A percentile compares a stretch with the other conserved stretches of the same genome.
Evolutionary conservation across 2,113 vertebrate species (phyloP).

Genomic region (Elephantulus edwardii): DNA sequence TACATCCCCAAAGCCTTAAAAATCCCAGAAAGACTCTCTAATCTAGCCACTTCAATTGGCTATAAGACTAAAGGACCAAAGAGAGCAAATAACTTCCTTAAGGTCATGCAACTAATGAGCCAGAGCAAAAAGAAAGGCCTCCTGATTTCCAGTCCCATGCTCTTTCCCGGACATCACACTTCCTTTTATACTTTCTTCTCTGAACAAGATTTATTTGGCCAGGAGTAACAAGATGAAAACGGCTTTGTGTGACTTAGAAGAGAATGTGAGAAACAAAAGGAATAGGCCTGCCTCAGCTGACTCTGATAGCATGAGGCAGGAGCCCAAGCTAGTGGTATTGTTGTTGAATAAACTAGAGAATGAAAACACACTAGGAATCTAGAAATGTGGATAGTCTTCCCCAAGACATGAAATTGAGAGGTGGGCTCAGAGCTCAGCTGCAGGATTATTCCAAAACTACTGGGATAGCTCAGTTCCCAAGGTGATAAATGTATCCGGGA

Average conservation of each 20-base stretch:
- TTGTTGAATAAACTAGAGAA: conserved; percentile 2
- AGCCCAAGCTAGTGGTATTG: background rate
- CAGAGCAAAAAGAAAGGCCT: conserved; percentile 53
- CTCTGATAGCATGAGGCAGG: conserved; percentile 21
- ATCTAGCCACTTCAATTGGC: background rate
- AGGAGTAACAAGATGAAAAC: conserved; percentile 24
- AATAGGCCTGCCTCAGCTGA: background rate
- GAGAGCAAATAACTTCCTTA: conserved; percentile 53
- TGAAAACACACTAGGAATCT: background rate
- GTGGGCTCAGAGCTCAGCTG: conserved; percentile 31
- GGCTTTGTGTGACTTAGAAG: conserved; percentile 18
- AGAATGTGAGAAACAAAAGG: background rate
- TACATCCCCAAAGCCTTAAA: background rate
- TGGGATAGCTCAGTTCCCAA: conserved; percentile 38
- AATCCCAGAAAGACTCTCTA: conserved; percentile 9
- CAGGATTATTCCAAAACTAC: background rate
- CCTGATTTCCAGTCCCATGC: conserved; percentile 44
- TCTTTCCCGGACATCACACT: conserved; percentile 47
- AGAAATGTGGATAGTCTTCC: background rate
- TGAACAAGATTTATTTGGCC: conserved; percentile 31
- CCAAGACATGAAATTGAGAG: conserved; percentile 34
- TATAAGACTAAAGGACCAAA: conserved; percentile 36
- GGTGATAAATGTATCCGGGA: conserved; percentile 39
- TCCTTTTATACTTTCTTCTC: conserved; percentile 58
- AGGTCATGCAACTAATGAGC: conserved; percentile 50